Conservation (phyloP, 2,113 vertebrate species). For the Harpagus bidentatus region DNA sequence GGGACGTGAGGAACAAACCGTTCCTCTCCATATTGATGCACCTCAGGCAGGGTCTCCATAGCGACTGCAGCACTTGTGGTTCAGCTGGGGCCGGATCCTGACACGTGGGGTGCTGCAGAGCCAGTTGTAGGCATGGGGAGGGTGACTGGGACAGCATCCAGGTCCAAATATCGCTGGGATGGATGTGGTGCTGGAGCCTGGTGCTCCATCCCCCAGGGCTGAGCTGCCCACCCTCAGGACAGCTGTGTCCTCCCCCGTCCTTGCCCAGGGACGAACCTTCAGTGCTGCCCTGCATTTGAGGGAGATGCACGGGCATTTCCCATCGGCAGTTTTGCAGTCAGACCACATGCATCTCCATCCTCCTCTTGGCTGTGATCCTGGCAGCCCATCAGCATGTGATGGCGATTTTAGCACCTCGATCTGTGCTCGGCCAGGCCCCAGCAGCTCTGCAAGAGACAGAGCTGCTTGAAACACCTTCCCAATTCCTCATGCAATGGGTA, state of each 20-base stretch:
- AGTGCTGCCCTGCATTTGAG: not conserved
- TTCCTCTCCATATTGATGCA: conserved; percentile 21
- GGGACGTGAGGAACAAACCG: not conserved
- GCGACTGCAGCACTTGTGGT: not conserved
- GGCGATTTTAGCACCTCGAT: fast-evolving
- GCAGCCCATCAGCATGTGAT: no score
- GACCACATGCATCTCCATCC: not conserved
- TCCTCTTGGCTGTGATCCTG: not conserved
- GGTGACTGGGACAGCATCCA: not conserved
- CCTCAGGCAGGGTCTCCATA: conserved; percentile 4
- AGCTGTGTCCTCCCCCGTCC: fast-evolving
- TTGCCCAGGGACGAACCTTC: not conserved
- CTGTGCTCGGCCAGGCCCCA: not conserved
- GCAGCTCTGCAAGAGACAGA: not conserved
- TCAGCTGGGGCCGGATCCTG: not conserved
- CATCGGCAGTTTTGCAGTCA: not conserved
- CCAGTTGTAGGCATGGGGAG: fast-evolving
- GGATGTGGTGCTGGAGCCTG: not conserved
- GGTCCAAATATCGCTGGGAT: not conserved
- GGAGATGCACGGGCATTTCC: not conserved
- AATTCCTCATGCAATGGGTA: not conserved
- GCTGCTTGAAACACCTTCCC: not conserved
- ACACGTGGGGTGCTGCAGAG: not conserved
- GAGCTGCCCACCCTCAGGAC: not conserved
- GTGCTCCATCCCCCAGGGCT: not conserved